Evolutionary conservation across 2,888 invertebrate species (phyloP), one percentile per base, ranked within the genome.

Genomic region (Melanostoma scalare): DNA sequence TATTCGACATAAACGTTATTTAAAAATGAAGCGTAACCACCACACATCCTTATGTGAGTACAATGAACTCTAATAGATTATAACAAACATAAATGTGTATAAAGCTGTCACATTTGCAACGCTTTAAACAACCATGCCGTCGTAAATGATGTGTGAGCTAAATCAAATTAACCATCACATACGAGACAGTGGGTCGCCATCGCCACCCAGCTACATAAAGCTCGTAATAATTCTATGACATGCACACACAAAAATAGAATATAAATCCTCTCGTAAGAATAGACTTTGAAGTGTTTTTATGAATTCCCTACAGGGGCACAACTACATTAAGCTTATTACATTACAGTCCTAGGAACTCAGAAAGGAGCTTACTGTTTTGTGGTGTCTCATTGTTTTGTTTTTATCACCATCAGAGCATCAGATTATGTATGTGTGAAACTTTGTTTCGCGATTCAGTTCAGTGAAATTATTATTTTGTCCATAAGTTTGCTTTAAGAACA

Each of bases 171-270:
- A 77, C 73, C 78, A 48, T 36, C 73, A 72, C 72, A 65, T 68
- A 58, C 68, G 68, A 82, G 78, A 82, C 82, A 44, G 31, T 60
- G 53, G 52, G 78, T 69, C 82, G 82, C 82, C 82, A 38, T 42
- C 44, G 31, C 58, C 6, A 44, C 56, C 30, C 6, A n/a, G 30
- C 35, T 3, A 38, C 56, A 36, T 31, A 20, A 46, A 71, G 69
- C 20, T 20, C 20, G 52, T 68, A 6, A 38, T 50, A 42, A 55
- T 67, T 60, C 56, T n/a, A 46, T 38, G 6, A 42, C 53, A 46
- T 20, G n/a, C 53, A 61, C 48, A 48, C 35, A 36, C 38, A 42
- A 50, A 42, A 42, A n/a, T 46, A 53, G 55, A 82, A 38, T 36
- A 63, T n/a, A 50, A 63, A 50, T 78, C 68, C 58, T 69, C 68